Conservation (phyloP, 2,888 invertebrate genomes). For the Dicyrtoma fusca region DNA sequence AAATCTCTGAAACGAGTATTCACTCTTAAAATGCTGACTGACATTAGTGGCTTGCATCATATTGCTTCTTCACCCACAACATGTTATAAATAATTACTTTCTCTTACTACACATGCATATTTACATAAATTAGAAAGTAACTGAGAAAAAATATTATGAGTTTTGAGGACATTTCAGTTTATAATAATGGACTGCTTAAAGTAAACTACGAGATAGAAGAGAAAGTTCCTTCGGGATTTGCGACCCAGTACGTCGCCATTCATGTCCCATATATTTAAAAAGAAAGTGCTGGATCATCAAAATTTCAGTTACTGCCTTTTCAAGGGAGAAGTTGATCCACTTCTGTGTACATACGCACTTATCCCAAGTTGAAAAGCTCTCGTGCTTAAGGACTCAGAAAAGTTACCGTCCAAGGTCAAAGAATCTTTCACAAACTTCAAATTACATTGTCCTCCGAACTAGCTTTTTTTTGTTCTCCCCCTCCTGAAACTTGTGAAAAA, state of each 20-base stretch:
- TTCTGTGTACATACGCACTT: no score
- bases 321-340: no score
- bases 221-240: no score
- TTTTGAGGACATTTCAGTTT: no score
- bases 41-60: background rate
- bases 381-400: background rate
- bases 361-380: no score
- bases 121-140: background rate
- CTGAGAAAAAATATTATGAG: background rate
- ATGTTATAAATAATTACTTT: no score
- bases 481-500: no score
- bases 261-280: background rate
- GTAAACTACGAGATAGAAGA: no score
- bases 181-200: no score
- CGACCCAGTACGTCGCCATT: background rate
- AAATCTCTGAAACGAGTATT: no score
- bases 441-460: background rate
- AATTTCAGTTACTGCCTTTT: background rate
- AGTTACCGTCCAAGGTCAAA: background rate
- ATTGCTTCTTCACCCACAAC: background rate
- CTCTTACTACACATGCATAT: background rate
- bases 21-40: background rate
- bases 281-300: slow-evolving; percentile 10
- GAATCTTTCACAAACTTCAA: background rate
- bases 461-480: no score